phyloP scores from a whole-genome alignment of 2,797 vertebrate genomes.

The Crax fasciolata region DNA sequence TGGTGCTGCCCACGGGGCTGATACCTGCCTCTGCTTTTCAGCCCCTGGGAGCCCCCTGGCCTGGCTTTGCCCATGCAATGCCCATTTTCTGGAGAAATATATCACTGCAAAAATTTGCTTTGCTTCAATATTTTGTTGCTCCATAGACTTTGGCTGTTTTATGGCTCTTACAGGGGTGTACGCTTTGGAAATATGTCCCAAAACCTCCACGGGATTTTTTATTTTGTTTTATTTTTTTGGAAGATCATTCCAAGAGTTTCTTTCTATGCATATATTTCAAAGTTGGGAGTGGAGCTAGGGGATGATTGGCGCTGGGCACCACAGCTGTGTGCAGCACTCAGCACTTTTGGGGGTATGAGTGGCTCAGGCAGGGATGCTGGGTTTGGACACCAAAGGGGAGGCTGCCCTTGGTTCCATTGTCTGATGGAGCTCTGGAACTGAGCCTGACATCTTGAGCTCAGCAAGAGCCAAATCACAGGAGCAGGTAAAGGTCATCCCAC shows the following conservation, averaged over 20 bases:
- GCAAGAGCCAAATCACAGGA: background rate
- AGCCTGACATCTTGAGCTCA: background rate
- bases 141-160: background rate
- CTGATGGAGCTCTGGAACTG: background rate
- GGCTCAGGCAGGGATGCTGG: background rate
- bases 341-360: background rate
- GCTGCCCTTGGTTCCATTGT: background rate
- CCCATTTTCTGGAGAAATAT: background rate
- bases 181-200: background rate
- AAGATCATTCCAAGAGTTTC: background rate
- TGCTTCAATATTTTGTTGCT: background rate
- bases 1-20: background rate
- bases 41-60: background rate
- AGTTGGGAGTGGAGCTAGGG: background rate
- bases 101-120: background rate
- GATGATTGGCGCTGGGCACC: background rate
- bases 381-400: background rate
- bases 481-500: constrained; percentile 50
- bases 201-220: background rate
- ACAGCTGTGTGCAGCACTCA: background rate
- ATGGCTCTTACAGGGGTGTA: background rate
- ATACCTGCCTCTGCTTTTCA: background rate
- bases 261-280: accelerated
- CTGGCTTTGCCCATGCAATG: background rate
- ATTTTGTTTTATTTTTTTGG: background rate